Percentiles rank a stretch among this genome's conserved stretches.
Conservation (phyloP, 2,888 invertebrate species). For the Aromia moschata region DNA sequence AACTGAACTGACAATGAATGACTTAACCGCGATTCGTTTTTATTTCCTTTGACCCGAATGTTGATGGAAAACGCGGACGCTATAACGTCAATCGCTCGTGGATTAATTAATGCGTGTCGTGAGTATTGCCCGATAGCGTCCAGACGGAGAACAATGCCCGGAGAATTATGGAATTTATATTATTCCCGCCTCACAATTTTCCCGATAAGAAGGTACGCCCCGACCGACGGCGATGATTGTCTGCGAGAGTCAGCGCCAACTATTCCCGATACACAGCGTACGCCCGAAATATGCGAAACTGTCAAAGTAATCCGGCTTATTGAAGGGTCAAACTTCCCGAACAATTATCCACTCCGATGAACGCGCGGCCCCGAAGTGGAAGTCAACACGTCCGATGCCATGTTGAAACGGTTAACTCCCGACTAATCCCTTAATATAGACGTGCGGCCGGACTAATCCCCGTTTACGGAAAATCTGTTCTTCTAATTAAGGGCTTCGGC, state of each 20-base stretch:
- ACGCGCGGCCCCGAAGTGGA: conserved; percentile 8
- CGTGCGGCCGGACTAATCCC: background rate
- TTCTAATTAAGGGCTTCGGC: background rate
- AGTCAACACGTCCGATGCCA: conserved; percentile 1
- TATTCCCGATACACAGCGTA: conserved; percentile 8
- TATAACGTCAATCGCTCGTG: too few species aligned
- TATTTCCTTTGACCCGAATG: too few species aligned
- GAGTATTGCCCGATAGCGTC: too few species aligned
- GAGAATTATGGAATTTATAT: conserved; percentile 8
- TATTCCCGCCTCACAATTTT: background rate
- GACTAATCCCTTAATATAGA: background rate
- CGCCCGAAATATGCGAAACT: conserved; percentile 15
- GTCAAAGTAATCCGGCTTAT: conserved; percentile 37
- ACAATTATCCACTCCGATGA: conserved; percentile 38
- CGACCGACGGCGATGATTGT: background rate
- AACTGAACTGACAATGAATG: too few species aligned
- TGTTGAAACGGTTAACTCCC: background rate
- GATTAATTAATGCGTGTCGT: too few species aligned
- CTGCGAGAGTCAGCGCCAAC: conserved; percentile 3
- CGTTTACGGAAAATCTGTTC: background rate
- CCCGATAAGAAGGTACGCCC: background rate
- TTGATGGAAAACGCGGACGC: too few species aligned
- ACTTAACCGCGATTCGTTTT: too few species aligned
- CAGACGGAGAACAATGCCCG: background rate
- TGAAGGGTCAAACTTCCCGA: conserved; percentile 39